Percentiles rank a stretch among this genome's conserved stretches.
Evolutionary conservation across 2,888 invertebrate genomes (phyloP).

Genomic region (Diplazon laetatorius): DNA sequence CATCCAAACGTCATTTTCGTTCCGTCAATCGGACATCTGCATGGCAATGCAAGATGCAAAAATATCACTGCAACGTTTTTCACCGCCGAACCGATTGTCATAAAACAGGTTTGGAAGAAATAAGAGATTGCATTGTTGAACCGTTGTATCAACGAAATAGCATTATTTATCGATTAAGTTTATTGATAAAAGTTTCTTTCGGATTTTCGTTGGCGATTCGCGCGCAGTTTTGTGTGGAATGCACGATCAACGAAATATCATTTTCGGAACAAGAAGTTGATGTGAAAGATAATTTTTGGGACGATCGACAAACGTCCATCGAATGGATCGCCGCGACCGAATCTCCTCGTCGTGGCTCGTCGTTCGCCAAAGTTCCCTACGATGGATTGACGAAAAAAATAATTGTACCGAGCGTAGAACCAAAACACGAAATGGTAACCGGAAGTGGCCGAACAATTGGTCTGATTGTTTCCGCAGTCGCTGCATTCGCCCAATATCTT

Average conservation of each 20-base stretch:
- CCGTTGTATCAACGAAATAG: background rate
- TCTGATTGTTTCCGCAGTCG: conserved; percentile 83
- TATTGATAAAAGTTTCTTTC: no score
- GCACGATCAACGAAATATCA: conserved; percentile 69
- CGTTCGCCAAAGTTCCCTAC: conserved; percentile 1
- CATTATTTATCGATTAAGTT: no score
- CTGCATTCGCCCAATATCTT: conserved; percentile 84
- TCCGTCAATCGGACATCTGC: conserved; percentile 83
- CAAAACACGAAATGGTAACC: conserved; percentile 72
- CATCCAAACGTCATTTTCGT: conserved; percentile 82
- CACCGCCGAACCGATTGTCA: conserved; percentile 79
- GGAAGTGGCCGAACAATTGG: conserved; percentile 79
- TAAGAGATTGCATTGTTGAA: no score
- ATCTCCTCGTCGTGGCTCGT: no score
- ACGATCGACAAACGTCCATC: conserved; percentile 81
- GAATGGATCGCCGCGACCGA: conserved; percentile 79
- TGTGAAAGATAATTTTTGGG: conserved; percentile 78
- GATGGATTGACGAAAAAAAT: conserved; percentile 70
- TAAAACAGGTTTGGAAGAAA: conserved; percentile 77
- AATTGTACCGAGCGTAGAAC: conserved; percentile 75
- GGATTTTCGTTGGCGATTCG: no score
- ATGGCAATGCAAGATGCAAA: conserved; percentile 81
- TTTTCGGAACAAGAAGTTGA: conserved; percentile 63
- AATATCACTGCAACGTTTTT: conserved; percentile 84
- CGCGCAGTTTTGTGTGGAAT: conserved; percentile 69